These are phyloP conservation scores for Catharus fuscescens DNA, from an alignment of 2,113 vertebrate species.

Conservation along the genomic window DNA sequence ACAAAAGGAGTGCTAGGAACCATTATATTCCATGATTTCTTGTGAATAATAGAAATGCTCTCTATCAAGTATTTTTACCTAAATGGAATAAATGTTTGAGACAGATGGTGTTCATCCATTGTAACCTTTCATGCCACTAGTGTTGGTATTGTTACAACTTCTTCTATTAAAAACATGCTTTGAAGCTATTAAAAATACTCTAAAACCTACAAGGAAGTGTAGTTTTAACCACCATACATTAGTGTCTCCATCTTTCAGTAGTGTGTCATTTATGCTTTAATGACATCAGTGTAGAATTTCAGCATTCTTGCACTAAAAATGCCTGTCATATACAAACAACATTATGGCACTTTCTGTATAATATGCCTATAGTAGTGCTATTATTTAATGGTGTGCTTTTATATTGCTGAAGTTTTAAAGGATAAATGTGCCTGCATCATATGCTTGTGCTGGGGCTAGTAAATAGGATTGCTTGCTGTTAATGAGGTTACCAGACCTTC, in stretches of 20 bases:
- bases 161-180: conserved; percentile 64
- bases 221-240: conserved; percentile 66
- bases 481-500: neutral
- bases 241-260: conserved; percentile 45
- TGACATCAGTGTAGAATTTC: conserved; percentile 71
- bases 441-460: neutral
- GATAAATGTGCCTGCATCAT: conserved; percentile 43
- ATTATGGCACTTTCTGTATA: conserved; percentile 71
- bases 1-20: conserved; percentile 74
- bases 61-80: conserved; percentile 78
- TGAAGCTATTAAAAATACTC: conserved; percentile 66
- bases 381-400: conserved; percentile 64
- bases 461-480: neutral
- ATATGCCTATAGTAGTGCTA: conserved; percentile 64
- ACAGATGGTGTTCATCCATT: conserved; percentile 69
- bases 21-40: conserved; percentile 77
- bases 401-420: conserved; percentile 66
- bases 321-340: conserved; percentile 74
- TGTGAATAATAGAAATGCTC: conserved; percentile 75
- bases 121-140: conserved; percentile 73
- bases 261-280: conserved; percentile 67
- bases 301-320: conserved; percentile 71
- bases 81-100: conserved; percentile 77
- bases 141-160: conserved; percentile 71
- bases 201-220: conserved; percentile 65